Evolutionary conservation across 2,113 vertebrate species (phyloP), one percentile per base, ranked within the genome.

Genomic region (Lucifuga dentata): DNA sequence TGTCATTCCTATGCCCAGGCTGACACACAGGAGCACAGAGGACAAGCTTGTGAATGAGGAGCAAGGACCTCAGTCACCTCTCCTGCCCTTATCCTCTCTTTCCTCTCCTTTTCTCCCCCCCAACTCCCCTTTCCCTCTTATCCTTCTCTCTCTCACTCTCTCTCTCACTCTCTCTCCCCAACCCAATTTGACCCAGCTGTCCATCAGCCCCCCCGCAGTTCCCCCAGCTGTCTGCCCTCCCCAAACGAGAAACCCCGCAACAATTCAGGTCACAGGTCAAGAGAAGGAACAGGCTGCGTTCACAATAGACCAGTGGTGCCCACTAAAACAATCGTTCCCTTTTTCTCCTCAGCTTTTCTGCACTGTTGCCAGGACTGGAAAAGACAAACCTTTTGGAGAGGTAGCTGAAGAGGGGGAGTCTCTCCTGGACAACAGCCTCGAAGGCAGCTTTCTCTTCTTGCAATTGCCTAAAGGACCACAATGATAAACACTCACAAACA

Each of bases 251-350:
- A 89, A 84, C 84, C 73, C 78, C 56, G 74, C 87, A 91, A 93
- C 93, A 94, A 94, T 93, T 82, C 73, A 63, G 91, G 92, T 92
- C 91, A 89, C 85, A 89, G 93, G 91, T 94, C 91, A 91, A 93
- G 92, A 93, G 93, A 94, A 93, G 91, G 92, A 93, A 93, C 92
- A 93, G 92, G 92, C 92, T 93, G 93, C 84, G 65, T 81, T 91
- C 84, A 94, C 92, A 93, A 94, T 93, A 82, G 91, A 88, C 90
- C 91, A 91, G 90, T 90, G 92, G 92, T 84, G 89, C 89, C 91
- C 88, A 44, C 84, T 90, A 85, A 90, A 90, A 93, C 92, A 93
- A 92, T 93, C 83, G 16, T 81, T 90, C 90, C 84, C 75, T 89
- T 92, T 90, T 91, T 91, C 82, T 84, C 72, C 45, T 17, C 59